Evolutionary conservation across 2,888 invertebrate genomes (phyloP).

Genomic region (Aradus depressus): DNA sequence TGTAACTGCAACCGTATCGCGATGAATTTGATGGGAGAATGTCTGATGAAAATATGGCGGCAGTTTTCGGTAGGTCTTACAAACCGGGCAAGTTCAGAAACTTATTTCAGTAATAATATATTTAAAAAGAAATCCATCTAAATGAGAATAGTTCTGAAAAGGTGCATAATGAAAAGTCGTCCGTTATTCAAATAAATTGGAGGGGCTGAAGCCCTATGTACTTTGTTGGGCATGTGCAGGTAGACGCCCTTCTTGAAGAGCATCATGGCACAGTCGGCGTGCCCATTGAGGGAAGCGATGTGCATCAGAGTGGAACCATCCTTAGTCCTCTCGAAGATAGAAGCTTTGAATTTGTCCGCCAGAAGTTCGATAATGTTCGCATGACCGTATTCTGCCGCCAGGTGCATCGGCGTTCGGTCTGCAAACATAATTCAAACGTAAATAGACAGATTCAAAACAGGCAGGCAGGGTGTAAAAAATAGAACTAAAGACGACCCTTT

Average conservation of each 20-base stretch:
- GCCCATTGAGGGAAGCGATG: conserved; percentile 92
- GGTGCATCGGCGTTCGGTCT: conserved; percentile 94
- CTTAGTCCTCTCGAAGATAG: conserved; percentile 90
- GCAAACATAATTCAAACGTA: conserved; percentile 28
- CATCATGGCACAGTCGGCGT: conserved; percentile 96
- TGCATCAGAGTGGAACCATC: conserved; percentile 98
- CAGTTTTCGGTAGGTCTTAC: too few species aligned
- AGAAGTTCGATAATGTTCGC: conserved; percentile 89
- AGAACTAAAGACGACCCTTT: too few species aligned
- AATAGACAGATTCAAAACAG: not conserved
- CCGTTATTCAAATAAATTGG: not conserved
- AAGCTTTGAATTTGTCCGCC: conserved; percentile 95
- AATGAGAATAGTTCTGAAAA: not conserved
- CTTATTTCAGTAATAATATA: not conserved
- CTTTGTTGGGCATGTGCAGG: conserved; percentile 98
- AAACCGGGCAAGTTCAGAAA: too few species aligned
- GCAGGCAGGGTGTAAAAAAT: conserved; percentile 2
- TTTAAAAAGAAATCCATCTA: not conserved
- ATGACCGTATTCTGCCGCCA: conserved; percentile 95
- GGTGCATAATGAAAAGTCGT: not conserved
- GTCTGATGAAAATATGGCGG: too few species aligned
- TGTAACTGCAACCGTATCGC: too few species aligned
- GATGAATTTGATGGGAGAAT: too few species aligned
- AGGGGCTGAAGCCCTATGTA: conserved; percentile 31
- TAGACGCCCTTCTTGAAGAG: conserved; percentile 98